Conservation (phyloP, 1,140 invertebrate species). For the Aricia agestis region DNA sequence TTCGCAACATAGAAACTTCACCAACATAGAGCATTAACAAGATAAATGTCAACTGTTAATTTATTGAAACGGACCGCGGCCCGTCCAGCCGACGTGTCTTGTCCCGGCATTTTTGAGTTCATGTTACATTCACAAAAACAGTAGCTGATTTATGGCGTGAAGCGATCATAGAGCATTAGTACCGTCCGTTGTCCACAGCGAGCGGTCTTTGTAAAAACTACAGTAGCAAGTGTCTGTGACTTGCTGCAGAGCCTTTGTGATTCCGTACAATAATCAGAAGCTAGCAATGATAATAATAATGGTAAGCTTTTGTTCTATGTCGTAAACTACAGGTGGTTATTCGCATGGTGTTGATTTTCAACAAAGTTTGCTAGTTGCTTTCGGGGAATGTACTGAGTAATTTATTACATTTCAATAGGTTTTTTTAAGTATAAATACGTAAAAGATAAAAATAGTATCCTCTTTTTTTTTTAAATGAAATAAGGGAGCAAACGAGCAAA, state of each 20-base stretch:
- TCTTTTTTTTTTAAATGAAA: too few species aligned
- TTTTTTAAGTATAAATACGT: too few species aligned
- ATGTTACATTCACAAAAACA: constrained; percentile 47
- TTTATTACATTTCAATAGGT: not conserved
- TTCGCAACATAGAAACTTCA: too few species aligned
- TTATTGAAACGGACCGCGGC: constrained; percentile 22
- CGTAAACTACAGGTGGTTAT: not conserved
- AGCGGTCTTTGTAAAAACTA: constrained; percentile 41
- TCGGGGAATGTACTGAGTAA: not conserved
- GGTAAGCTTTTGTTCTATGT: constrained; percentile 24
- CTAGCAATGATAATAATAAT: constrained; percentile 2
- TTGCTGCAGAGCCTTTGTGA: constrained; percentile 10
- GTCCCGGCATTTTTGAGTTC: constrained; percentile 36
- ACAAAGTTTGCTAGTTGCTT: not conserved
- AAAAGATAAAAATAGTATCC: too few species aligned
- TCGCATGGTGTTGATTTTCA: constrained; percentile 13
- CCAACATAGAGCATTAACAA: constrained; percentile 15
- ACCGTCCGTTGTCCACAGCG: constrained; percentile 57
- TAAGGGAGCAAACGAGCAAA: too few species aligned
- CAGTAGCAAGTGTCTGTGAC: constrained; percentile 44
- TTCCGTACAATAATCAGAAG: not conserved
- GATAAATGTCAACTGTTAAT: constrained; percentile 19
- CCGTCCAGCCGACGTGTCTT: constrained; percentile 28
- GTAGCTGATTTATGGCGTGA: constrained; percentile 66
- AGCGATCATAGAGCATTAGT: constrained; percentile 72